A percentile compares a stretch with the other conserved stretches of the same genome.
phyloP scores from a whole-genome alignment of 92 coral and sea anemone species.

The Porites rus region DNA sequence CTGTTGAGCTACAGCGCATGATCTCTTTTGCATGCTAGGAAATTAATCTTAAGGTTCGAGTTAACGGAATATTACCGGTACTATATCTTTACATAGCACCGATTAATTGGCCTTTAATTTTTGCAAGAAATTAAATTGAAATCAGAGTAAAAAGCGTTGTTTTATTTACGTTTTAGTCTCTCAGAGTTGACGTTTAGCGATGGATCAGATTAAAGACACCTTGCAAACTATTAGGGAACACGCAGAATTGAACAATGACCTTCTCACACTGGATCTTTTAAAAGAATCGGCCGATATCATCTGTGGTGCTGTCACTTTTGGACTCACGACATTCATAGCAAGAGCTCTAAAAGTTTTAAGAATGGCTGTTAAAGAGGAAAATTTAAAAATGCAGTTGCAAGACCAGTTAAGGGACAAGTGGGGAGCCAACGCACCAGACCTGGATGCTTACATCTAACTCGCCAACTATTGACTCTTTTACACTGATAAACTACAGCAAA shows the following conservation, averaged over 20 bases:
- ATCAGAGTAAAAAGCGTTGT: too few relatives aligned
- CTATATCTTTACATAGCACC: too few relatives aligned
- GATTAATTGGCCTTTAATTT: too few relatives aligned
- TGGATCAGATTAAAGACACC: conserved; percentile 21
- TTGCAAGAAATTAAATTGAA: too few relatives aligned
- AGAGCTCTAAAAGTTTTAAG: conserved; percentile 7
- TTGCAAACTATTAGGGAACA: background rate
- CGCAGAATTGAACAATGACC: background rate
- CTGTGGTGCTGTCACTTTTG: conserved; percentile 6
- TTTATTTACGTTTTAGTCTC: too few relatives aligned
- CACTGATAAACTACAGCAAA: too few relatives aligned
- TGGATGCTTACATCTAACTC: conserved; percentile 3
- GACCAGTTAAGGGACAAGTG: conserved; percentile 26
- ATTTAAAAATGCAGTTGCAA: conserved; percentile 33
- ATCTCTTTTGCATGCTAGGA: too few relatives aligned
- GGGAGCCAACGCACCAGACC: conserved; percentile 31
- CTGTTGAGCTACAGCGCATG: too few relatives aligned
- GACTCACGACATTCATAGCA: background rate
- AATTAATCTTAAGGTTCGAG: too few relatives aligned
- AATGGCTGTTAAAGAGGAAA: conserved; percentile 12
- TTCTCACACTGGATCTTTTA: background rate
- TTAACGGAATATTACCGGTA: too few relatives aligned
- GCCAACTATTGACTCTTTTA: background rate
- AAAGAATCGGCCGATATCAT: conserved; percentile 17
- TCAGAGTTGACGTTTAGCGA: background rate